These are phyloP conservation scores for Tenthredo amoena DNA, from an alignment of 2,888 invertebrate species.

Conservation along the genomic window DNA sequence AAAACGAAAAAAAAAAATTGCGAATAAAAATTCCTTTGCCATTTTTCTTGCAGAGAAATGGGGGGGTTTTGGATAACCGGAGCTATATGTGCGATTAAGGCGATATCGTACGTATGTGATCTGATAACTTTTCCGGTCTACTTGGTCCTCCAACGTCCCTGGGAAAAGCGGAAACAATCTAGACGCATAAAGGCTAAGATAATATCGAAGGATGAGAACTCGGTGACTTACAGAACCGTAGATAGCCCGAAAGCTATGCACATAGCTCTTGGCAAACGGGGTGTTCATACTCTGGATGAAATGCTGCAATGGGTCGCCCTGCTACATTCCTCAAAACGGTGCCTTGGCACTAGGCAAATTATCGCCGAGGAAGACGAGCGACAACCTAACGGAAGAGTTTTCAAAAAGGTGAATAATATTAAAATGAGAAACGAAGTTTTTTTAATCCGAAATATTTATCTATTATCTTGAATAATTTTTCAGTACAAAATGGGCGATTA, in stretches of 20 bases:
- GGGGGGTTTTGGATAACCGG: conserved; percentile 82
- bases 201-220: conserved; percentile 82
- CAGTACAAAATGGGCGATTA: conserved; percentile 96
- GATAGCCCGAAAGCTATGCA: conserved; percentile 86
- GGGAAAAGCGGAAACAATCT: conserved; percentile 89
- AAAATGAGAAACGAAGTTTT: neutral
- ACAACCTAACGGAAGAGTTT: conserved; percentile 95
- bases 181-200: conserved; percentile 89
- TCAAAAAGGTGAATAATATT: conserved; percentile 86
- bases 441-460: conserved; percentile 2
- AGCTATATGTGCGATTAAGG: conserved; percentile 88
- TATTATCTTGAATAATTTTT: conserved; percentile 62
- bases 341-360: conserved; percentile 94
- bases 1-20: conserved; percentile 13
- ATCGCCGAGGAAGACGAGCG: conserved; percentile 96
- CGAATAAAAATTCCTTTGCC: conserved; percentile 24
- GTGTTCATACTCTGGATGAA: conserved; percentile 90
- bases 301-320: conserved; percentile 90
- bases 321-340: conserved; percentile 86
- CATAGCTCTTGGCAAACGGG: conserved; percentile 86
- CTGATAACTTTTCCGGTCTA: conserved; percentile 95
- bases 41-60: conserved; percentile 79
- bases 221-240: conserved; percentile 87
- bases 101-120: conserved; percentile 92
- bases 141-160: conserved; percentile 91